Conservation (phyloP, 30 jellyfish, hydroid and myxozoan genomes). For the Catostylus mosaicus region DNA sequence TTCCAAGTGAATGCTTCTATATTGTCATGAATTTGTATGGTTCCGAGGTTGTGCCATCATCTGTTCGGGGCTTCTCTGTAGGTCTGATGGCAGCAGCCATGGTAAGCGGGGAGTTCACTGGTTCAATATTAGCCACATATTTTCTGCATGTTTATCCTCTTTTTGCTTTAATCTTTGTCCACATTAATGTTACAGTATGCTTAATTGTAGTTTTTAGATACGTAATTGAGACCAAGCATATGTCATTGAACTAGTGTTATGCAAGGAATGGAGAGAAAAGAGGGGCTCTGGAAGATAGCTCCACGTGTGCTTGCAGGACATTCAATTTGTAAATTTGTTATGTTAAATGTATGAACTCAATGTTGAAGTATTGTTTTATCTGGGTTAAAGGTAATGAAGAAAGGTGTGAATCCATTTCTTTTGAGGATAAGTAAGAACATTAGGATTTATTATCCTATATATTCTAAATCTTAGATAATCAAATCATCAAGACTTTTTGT, state of each 20-base stretch:
- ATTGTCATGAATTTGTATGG: not conserved
- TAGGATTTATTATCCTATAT: too few species aligned
- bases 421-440: too few species aligned
- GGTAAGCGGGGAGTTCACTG: not conserved
- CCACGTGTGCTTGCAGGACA: too few species aligned
- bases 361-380: too few species aligned
- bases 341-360: too few species aligned
- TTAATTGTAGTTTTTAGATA: not conserved
- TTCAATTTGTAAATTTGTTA: too few species aligned
- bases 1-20: not conserved
- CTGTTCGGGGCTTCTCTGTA: not conserved
- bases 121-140: not conserved
- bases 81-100: not conserved
- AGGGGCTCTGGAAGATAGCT: too few species aligned
- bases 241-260: not conserved
- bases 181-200: not conserved
- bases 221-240: not conserved
- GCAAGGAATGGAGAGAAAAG: too few species aligned
- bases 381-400: too few species aligned
- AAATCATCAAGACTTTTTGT: too few species aligned
- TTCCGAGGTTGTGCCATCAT: not conserved
- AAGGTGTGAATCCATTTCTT: too few species aligned
- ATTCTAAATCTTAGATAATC: too few species aligned
- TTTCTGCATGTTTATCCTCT: not conserved
- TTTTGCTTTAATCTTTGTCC: not conserved